Conservation (phyloP, 2,888 invertebrate genomes). For the Cryptophagus acutangulus region DNA sequence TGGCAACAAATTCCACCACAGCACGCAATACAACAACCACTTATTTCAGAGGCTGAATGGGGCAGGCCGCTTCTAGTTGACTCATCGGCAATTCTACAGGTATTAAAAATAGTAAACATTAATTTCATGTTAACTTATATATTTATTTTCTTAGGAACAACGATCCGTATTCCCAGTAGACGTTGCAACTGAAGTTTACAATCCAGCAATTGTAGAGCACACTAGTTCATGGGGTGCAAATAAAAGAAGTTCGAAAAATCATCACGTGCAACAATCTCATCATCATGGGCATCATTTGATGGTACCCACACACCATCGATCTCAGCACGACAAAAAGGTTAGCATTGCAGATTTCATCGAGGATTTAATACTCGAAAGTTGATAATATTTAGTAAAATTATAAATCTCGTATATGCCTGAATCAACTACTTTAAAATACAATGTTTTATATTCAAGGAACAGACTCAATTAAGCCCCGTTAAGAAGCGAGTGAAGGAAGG, state of each 20-base stretch:
- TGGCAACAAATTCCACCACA: constrained; percentile 76
- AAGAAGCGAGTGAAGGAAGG: constrained; percentile 97
- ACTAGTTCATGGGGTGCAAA: constrained; percentile 43
- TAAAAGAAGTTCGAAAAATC: constrained; percentile 54
- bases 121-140: too few relatives aligned
- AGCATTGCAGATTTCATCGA: too few relatives aligned
- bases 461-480: constrained; percentile 89
- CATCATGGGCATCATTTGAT: constrained; percentile 46
- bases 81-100: constrained; percentile 65
- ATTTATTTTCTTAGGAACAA: constrained; percentile 37
- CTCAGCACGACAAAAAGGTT: constrained; percentile 70
- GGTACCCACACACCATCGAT: constrained; percentile 47
- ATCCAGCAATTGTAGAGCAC: constrained; percentile 53
- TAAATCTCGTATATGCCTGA: too few relatives aligned
- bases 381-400: too few relatives aligned
- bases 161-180: constrained; percentile 59
- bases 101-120: too few relatives aligned
- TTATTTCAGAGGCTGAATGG: constrained; percentile 62
- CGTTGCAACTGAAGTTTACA: constrained; percentile 54
- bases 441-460: too few relatives aligned
- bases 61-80: constrained; percentile 73
- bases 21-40: constrained; percentile 57
- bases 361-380: too few relatives aligned
- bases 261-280: constrained; percentile 58
- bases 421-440: too few relatives aligned